Percentiles rank a stretch among this genome's conserved stretches.
Evolutionary conservation across 2,888 invertebrate genomes (phyloP).

Genomic region (Gortyna flavago): DNA sequence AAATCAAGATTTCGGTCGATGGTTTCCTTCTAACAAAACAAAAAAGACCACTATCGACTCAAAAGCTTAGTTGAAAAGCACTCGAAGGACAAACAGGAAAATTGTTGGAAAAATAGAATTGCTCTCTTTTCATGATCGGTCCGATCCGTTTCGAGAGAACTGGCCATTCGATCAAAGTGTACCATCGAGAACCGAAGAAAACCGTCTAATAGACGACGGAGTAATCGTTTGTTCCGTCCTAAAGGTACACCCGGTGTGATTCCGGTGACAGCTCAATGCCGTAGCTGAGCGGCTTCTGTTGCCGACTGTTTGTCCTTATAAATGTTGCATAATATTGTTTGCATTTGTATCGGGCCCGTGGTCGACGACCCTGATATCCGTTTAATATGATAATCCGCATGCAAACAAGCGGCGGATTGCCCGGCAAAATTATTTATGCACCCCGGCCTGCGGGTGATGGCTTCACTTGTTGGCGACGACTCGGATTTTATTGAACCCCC

Average conservation of each 20-base stretch:
- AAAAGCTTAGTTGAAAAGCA: conserved; percentile 30
- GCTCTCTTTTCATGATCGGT: conserved; percentile 35
- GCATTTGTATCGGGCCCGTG: conserved; percentile 82
- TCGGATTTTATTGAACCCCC: conserved; percentile 83
- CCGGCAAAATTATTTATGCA: conserved; percentile 89
- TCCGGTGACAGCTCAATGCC: conserved; percentile 51
- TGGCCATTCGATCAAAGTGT: conserved; percentile 47
- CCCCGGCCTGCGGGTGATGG: conserved; percentile 85
- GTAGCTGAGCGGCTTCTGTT: conserved; percentile 61
- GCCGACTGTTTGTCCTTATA: conserved; percentile 80
- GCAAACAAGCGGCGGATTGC: conserved; percentile 89
- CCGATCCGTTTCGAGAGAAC: conserved; percentile 33
- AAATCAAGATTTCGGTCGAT: background rate
- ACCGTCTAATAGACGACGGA: conserved; percentile 18
- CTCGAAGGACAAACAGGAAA: conserved; percentile 43
- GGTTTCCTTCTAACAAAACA: conserved; percentile 20
- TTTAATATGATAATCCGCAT: conserved; percentile 90
- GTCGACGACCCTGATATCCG: conserved; percentile 86
- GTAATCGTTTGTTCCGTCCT: conserved; percentile 30
- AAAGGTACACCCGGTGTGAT: conserved; percentile 33
- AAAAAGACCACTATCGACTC: conserved; percentile 21
- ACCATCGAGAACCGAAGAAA: conserved; percentile 34
- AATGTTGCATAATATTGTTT: conserved; percentile 88
- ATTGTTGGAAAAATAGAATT: conserved; percentile 40
- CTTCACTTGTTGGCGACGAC: conserved; percentile 80